Conservation (phyloP, 2,113 vertebrate genomes). For the Sorex fumeus region DNA sequence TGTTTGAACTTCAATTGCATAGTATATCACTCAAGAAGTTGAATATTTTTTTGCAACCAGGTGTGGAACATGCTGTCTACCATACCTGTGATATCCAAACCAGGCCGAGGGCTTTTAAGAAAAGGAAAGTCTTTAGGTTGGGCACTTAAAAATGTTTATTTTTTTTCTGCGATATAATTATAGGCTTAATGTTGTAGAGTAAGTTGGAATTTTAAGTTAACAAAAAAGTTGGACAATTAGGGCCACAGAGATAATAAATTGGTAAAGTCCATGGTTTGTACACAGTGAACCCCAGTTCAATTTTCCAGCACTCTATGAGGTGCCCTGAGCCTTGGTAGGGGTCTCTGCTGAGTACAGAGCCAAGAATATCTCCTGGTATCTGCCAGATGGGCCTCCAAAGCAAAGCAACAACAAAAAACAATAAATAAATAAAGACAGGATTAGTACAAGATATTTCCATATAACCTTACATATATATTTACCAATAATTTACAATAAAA, state of each 20-base stretch:
- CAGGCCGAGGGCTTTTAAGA: background rate
- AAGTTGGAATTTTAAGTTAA: conserved; percentile 43
- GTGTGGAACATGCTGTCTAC: conserved; percentile 54
- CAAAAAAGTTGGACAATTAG: background rate
- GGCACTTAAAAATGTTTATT: background rate
- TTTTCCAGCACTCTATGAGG: no score
- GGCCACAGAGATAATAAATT: no score
- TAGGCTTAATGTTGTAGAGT: no score
- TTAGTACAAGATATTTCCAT: background rate
- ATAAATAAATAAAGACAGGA: background rate
- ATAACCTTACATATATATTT: background rate
- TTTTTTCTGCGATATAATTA: conserved; percentile 41
- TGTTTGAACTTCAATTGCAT: conserved; percentile 57
- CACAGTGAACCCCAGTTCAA: no score
- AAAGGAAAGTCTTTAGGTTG: conserved; percentile 1
- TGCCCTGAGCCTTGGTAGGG: no score
- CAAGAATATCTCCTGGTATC: no score
- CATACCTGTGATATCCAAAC: conserved; percentile 71
- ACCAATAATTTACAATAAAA: conserved; percentile 42
- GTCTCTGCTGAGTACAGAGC: no score
- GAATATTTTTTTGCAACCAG: conserved; percentile 75
- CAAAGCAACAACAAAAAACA: no score
- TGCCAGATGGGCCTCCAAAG: no score
- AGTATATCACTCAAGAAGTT: conserved; percentile 49
- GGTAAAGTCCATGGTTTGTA: no score